Conservation (phyloP, 2,113 vertebrate genomes). For the Pollachius pollachius region DNA sequence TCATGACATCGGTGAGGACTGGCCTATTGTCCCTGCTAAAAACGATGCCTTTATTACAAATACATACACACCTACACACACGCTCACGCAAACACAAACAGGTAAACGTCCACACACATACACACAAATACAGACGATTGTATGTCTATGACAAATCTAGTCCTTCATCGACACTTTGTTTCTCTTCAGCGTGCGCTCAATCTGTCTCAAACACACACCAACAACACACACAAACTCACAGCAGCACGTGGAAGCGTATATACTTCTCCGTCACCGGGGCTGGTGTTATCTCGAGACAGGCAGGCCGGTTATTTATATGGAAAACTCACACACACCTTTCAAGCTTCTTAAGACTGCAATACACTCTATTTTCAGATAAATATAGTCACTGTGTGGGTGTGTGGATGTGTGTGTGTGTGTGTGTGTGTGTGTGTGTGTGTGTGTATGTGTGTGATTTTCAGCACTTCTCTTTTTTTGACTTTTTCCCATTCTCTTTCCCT, state of each 20-base stretch:
- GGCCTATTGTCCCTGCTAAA: no score
- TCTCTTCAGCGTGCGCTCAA: not conserved
- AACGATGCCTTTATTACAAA: slow-evolving; percentile 31
- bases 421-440: slow-evolving; percentile 24
- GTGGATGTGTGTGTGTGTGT: slow-evolving; percentile 22
- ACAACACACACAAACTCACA: slow-evolving; percentile 27
- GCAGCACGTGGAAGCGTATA: slow-evolving; percentile 41
- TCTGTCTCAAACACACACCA: slow-evolving; percentile 17
- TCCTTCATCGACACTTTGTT: not conserved
- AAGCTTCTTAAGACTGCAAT: slow-evolving; percentile 56
- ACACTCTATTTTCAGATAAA: slow-evolving; percentile 53
- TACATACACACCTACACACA: slow-evolving; percentile 26
- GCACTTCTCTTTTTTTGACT: slow-evolving; percentile 26
- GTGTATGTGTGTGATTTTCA: slow-evolving; percentile 22
- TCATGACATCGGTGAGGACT: no score
- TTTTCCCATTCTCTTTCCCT: not conserved
- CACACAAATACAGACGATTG: no score
- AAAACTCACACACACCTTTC: slow-evolving; percentile 63
- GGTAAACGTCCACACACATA: no score
- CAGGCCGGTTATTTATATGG: slow-evolving; percentile 73
- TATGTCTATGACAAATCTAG: no score
- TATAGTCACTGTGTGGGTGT: slow-evolving; percentile 46
- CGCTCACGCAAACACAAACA: no score
- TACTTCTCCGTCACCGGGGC: slow-evolving; percentile 53
- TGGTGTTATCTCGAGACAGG: slow-evolving; percentile 59